Evolutionary conservation across 2,797 vertebrate species (phyloP), one percentile per base, ranked within the genome.

Genomic region (Lindbergichthys nudifrons): DNA sequence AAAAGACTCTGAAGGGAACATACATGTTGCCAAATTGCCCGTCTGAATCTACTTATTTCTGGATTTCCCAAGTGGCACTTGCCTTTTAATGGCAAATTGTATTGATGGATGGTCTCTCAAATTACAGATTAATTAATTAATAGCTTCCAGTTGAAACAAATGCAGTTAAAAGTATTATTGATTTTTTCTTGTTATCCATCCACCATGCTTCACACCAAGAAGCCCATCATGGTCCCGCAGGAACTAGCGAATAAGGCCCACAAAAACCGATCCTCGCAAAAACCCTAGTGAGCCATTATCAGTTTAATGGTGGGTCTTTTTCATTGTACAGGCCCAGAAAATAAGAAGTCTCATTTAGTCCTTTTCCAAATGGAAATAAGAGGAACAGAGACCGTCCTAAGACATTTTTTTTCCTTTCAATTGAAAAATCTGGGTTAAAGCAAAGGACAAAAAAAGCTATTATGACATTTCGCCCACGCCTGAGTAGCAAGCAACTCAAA

Each of bases 231-330:
- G 7, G 26, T 79, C 81, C 81, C 73, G 8, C 57, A 65, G 83
- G 86, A 79, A 54, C 71, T 15, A 46, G 18, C 1, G n/a, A 57
- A 68, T 79, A 26, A 26, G 26, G 26, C 45, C 60, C 52, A 47
- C 79, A 87, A 70, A 88, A 92, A 92, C 86, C 81, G 61, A 52
- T n/a, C 26, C 16, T 46, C 65, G 60, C 26, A 48, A 73, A 81
- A 79, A 62, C 75, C 80, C 79, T 45, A 16, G 80, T 83, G 88
- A 71, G 79, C 73, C 58, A 84, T 89, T 80, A 85, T 21, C 68
- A 69, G 48, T 66, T 70, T 76, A 41, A 59, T 74, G 60, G 80
- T 56, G 71, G 58, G 30, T 10, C 26, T 6, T 0, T 11, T n/a
- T 47, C 62, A 10, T 39, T 3, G 9, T 19, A 47, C 45, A 19